phyloP scores from a whole-genome alignment of 2,888 invertebrate genomes.

The Parasteatoda lunata region DNA sequence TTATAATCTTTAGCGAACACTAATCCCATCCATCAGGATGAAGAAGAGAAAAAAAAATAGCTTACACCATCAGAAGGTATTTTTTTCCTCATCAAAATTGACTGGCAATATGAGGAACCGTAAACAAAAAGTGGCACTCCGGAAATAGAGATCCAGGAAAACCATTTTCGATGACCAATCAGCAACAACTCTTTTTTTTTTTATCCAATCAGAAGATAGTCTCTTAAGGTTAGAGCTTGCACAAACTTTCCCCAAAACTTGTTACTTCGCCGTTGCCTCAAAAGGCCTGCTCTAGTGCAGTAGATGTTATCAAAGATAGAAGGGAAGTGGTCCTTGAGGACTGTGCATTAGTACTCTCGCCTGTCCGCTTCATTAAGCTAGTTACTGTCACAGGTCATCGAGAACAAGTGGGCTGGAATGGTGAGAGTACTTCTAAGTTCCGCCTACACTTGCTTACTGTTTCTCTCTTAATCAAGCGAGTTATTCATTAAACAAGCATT shows the following conservation, averaged over 20 bases:
- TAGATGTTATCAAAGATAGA: conserved; percentile 43
- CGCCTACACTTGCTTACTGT: background rate
- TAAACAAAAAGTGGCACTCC: conserved; percentile 20
- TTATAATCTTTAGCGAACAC: background rate
- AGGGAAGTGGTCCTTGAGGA: conserved; percentile 49
- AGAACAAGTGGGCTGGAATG: conserved; percentile 27
- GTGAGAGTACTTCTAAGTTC: conserved; percentile 6
- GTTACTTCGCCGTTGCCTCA: conserved; percentile 25
- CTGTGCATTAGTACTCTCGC: conserved; percentile 30
- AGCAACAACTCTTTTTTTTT: conserved; percentile 20
- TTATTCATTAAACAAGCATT: conserved; percentile 1
- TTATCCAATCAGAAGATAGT: conserved; percentile 55
- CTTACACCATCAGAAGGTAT: conserved; percentile 13
- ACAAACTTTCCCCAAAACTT: conserved; percentile 52
- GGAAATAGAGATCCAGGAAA: conserved; percentile 55
- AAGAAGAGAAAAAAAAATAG: background rate
- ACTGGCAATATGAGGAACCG: conserved; percentile 27
- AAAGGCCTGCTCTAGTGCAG: conserved; percentile 14
- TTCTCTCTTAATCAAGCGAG: background rate
- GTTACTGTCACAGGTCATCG: conserved; percentile 46
- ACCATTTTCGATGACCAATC: conserved; percentile 56
- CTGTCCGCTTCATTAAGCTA: conserved; percentile 43
- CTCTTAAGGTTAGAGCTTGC: conserved; percentile 34
- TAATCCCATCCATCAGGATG: background rate
- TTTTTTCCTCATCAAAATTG: conserved; percentile 36